phyloP scores from a whole-genome alignment of 2,888 invertebrate species.

The Eulithis prunata region DNA sequence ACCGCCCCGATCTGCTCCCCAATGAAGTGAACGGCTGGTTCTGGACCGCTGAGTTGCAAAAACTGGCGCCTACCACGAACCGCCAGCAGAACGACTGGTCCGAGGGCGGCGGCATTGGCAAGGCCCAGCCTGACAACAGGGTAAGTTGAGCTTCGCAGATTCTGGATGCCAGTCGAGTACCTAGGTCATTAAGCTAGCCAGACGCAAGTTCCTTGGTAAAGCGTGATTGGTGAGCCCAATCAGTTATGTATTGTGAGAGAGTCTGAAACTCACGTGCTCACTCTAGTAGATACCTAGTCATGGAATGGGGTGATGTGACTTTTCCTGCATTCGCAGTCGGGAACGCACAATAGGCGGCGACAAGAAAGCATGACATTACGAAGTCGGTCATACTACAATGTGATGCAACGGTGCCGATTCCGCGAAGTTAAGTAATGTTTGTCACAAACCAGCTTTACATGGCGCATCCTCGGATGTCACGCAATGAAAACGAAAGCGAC shows the following conservation, averaged over 20 bases:
- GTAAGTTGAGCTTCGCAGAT: slow-evolving; percentile 56
- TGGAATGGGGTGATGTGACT: slow-evolving; percentile 39
- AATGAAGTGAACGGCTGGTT: slow-evolving; percentile 94
- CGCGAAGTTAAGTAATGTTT: slow-evolving; percentile 73
- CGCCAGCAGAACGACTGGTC: slow-evolving; percentile 95
- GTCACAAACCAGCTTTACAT: slow-evolving; percentile 59
- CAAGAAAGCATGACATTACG: slow-evolving; percentile 59
- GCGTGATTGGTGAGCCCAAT: not conserved
- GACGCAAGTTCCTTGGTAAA: not conserved
- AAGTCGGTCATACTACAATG: slow-evolving; percentile 55
- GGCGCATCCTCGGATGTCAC: slow-evolving; percentile 59
- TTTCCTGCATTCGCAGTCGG: slow-evolving; percentile 36
- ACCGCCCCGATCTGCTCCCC: slow-evolving; percentile 93
- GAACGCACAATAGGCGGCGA: slow-evolving; percentile 46
- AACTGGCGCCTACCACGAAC: slow-evolving; percentile 92
- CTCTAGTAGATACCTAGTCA: not conserved
- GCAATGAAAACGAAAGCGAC: slow-evolving; percentile 80
- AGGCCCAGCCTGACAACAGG: slow-evolving; percentile 94
- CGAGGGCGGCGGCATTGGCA: slow-evolving; percentile 92
- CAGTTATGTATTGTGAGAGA: not conserved
- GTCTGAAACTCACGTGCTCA: not conserved
- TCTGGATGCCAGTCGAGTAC: not conserved
- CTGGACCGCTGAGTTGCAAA: slow-evolving; percentile 95
- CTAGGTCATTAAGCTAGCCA: too few relatives aligned
- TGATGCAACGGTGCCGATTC: slow-evolving; percentile 67